phyloP scores from a whole-genome alignment of 2,113 vertebrate genomes.

The Dipodomys stephensi region DNA sequence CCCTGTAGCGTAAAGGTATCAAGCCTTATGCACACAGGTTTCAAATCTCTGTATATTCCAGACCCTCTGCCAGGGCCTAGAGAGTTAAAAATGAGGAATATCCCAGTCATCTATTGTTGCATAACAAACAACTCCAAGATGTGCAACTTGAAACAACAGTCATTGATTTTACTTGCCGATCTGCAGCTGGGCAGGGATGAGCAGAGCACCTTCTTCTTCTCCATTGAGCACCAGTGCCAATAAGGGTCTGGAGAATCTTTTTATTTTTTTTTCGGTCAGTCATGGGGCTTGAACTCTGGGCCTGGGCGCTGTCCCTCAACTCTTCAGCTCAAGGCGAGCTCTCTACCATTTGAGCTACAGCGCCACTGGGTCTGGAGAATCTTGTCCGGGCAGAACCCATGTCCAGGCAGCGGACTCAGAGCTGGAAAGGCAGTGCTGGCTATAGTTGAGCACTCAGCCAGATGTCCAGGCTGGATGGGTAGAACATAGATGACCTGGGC shows the following conservation, averaged over 20 bases:
- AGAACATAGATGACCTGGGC: neutral
- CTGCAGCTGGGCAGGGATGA: neutral
- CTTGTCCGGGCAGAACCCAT: neutral
- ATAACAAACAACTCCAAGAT: neutral
- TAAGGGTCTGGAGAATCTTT: neutral
- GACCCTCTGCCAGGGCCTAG: neutral
- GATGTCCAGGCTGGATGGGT: too few relatives aligned
- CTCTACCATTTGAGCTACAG: too few relatives aligned
- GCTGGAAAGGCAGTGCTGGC: neutral
- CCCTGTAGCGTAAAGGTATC: neutral
- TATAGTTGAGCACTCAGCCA: neutral
- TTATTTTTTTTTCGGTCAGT: too few relatives aligned
- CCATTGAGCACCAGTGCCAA: neutral
- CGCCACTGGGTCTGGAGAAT: neutral
- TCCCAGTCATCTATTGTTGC: neutral
- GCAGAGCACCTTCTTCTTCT: neutral
- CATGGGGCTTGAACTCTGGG: too few relatives aligned
- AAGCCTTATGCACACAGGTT: fast-evolving
- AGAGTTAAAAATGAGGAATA: slow-evolving; percentile 5
- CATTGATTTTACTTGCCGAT: slow-evolving; percentile 30
- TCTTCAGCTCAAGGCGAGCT: too few relatives aligned
- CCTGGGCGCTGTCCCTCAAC: too few relatives aligned
- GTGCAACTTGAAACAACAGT: neutral
- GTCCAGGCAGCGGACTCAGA: neutral
- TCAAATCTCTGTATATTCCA: neutral